Percentiles rank a stretch among this genome's conserved stretches.
These are phyloP conservation scores for Thaumetopoea pityocampa DNA, from an alignment of 1,140 invertebrate species.

Conservation along the genomic window DNA sequence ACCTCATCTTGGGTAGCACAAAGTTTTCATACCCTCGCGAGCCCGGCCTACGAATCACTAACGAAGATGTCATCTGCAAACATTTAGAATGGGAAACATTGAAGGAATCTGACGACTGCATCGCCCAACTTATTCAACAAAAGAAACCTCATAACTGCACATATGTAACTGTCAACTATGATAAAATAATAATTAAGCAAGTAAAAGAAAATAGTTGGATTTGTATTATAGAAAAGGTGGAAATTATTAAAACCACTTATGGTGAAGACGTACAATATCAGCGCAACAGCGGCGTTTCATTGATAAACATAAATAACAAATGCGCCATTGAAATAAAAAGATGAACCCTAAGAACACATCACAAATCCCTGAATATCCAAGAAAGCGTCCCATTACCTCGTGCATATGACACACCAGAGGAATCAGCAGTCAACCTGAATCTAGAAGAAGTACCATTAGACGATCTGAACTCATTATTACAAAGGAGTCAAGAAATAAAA, in stretches of 20 bases:
- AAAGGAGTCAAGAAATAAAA: background rate
- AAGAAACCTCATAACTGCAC: slow-evolving; percentile 16
- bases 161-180: slow-evolving; percentile 10
- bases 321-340: background rate
- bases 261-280: slow-evolving; percentile 18
- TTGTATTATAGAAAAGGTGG: slow-evolving; percentile 18
- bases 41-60: slow-evolving; percentile 15
- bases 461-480: slow-evolving; percentile 4
- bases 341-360: slow-evolving; percentile 6
- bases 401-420: slow-evolving; percentile 2
- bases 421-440: background rate
- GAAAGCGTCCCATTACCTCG: slow-evolving; percentile 12
- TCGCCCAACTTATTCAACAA: slow-evolving; percentile 16
- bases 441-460: background rate
- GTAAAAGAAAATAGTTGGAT: slow-evolving; percentile 31
- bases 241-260: slow-evolving; percentile 24
- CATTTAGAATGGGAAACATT: slow-evolving; percentile 23
- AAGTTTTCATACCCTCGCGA: slow-evolving; percentile 26
- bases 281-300: slow-evolving; percentile 1
- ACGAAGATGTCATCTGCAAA: slow-evolving; percentile 22
- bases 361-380: slow-evolving; percentile 7
- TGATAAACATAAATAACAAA: slow-evolving; percentile 4
- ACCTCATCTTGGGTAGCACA: slow-evolving; percentile 25
- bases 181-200: slow-evolving; percentile 28
- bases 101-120: slow-evolving; percentile 10